Conservation (phyloP, 2,888 invertebrate genomes). For the Trichacis sp. region DNA sequence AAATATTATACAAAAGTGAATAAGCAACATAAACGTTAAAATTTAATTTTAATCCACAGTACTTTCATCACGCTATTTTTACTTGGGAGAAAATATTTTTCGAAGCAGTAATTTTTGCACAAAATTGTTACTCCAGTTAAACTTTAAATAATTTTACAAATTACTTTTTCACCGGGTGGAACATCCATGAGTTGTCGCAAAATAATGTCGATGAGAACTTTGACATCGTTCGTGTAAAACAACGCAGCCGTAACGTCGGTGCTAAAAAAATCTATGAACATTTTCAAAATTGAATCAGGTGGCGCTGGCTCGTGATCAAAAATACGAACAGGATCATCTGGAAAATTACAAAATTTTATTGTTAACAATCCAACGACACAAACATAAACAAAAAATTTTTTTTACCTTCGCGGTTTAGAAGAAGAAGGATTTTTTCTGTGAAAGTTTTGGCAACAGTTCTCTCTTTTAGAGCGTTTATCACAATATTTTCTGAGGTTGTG, state of each 20-base stretch:
- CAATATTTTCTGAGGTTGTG: conserved; percentile 75
- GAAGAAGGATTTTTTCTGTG: conserved; percentile 88
- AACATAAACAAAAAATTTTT: too few species aligned
- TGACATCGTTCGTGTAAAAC: conserved; percentile 95
- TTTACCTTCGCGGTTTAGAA: conserved; percentile 91
- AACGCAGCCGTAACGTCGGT: conserved; percentile 83
- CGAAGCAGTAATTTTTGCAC: too few species aligned
- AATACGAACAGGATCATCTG: conserved; percentile 89
- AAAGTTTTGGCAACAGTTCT: conserved; percentile 84
- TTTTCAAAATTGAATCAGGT: conserved; percentile 88
- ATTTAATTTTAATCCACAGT: too few species aligned
- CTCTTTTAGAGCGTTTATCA: conserved; percentile 78
- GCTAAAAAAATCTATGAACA: conserved; percentile 88
- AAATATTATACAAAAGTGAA: too few species aligned
- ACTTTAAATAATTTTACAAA: conserved; percentile 17
- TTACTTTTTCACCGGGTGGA: conserved; percentile 86
- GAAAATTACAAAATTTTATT: too few species aligned
- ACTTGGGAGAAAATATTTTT: too few species aligned
- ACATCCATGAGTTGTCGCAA: conserved; percentile 91
- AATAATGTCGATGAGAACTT: conserved; percentile 93
- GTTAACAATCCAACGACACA: too few species aligned
- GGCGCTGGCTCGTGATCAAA: conserved; percentile 86
- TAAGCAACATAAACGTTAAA: too few species aligned
- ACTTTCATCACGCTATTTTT: too few species aligned
- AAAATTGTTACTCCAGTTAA: too few species aligned